A percentile compares a stretch with the other conserved stretches of the same genome.
These are phyloP conservation scores for Neopelma chrysocephalum DNA, from an alignment of 2,797 vertebrate species.

Conservation along the genomic window DNA sequence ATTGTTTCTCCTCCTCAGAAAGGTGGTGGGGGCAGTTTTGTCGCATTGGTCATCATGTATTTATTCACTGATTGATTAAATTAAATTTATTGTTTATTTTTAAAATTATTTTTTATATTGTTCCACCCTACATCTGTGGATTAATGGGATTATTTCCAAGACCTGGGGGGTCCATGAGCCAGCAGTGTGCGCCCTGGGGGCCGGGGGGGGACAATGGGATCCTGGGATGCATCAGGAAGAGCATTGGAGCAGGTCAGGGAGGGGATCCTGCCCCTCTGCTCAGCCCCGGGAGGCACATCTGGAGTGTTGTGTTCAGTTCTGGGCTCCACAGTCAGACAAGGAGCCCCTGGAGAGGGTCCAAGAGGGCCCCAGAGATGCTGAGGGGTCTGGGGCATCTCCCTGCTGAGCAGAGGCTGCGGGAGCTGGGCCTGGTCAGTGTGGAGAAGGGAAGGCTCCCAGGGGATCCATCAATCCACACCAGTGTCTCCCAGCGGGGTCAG, in stretches of 20 bases:
- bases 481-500: neutral
- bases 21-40: neutral
- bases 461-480: neutral
- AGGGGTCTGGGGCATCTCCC: neutral
- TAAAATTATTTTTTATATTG: neutral
- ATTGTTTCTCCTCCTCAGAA: neutral
- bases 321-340: neutral
- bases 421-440: neutral
- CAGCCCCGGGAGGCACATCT: neutral
- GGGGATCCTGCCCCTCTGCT: neutral
- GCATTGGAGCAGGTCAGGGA: neutral
- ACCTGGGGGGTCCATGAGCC: neutral
- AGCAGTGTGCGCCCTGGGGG: neutral
- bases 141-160: neutral
- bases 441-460: neutral
- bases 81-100: no score
- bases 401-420: neutral
- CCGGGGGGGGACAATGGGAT: neutral
- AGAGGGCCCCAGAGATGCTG: neutral
- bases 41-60: neutral
- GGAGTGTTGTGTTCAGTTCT: neutral
- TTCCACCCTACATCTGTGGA: no score
- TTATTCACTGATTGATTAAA: neutral
- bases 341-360: neutral
- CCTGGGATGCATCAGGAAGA: neutral